Evolutionary conservation across 2,113 vertebrate genomes (phyloP).

Genomic region (Centrocercus urophasianus): DNA sequence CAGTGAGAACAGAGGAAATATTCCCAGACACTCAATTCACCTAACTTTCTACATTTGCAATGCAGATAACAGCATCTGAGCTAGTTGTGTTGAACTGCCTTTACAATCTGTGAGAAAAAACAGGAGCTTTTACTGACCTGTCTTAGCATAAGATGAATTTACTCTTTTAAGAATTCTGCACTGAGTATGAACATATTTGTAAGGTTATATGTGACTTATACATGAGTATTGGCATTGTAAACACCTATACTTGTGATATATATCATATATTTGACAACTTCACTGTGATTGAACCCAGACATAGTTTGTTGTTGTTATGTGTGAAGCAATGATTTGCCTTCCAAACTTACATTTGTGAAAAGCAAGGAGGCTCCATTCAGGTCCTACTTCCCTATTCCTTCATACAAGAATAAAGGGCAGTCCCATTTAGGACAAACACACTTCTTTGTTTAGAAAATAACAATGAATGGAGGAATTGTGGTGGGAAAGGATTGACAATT

Average conservation of each 20-base stretch:
- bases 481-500: not conserved
- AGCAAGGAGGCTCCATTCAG: not conserved
- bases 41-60: not conserved
- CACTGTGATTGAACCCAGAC: not conserved
- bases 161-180: not conserved
- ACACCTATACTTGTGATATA: not conserved
- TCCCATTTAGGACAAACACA: not conserved
- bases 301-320: not conserved
- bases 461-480: not conserved
- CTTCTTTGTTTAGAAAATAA: not conserved
- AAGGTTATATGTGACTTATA: not conserved
- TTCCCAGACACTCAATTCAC: not conserved
- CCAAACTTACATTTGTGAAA: not conserved
- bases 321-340: not conserved
- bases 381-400: not conserved
- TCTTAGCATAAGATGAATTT: not conserved
- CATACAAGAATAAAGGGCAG: not conserved
- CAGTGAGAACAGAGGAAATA: not conserved
- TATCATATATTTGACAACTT: not conserved
- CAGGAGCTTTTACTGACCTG: not conserved
- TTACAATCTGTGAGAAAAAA: not conserved
- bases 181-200: not conserved
- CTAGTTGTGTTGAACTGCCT: not conserved
- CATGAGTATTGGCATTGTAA: not conserved
- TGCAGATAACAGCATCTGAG: not conserved